phyloP scores from a whole-genome alignment of 1,140 invertebrate genomes.

The Drosophila repleta region DNA sequence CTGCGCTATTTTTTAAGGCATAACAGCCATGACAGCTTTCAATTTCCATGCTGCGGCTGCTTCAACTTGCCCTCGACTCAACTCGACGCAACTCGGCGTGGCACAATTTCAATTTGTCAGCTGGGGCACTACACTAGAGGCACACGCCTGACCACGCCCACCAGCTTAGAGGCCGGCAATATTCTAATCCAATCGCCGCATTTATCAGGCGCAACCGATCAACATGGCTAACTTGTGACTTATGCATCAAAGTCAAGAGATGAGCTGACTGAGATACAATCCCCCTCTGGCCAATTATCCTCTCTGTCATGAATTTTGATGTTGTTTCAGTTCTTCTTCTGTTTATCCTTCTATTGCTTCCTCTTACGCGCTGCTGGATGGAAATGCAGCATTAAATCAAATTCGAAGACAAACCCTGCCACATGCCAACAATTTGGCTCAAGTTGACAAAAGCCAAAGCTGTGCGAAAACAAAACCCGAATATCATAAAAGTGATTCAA shows the following conservation, averaged over 20 bases:
- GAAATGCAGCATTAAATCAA: constrained; percentile 80
- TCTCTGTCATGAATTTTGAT: constrained; percentile 62
- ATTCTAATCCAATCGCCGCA: constrained; percentile 79
- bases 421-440: constrained; percentile 67
- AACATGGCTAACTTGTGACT: constrained; percentile 69
- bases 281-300: constrained; percentile 53
- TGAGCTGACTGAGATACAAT: constrained; percentile 56
- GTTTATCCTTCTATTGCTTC: constrained; percentile 10
- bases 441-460: constrained; percentile 69
- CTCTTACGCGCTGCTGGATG: constrained; percentile 45
- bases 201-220: constrained; percentile 78
- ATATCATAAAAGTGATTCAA: constrained; percentile 16
- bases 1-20: constrained; percentile 62
- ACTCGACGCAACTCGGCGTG: constrained; percentile 11
- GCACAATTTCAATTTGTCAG: constrained; percentile 70
- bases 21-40: constrained; percentile 71
- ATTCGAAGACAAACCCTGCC: constrained; percentile 49
- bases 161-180: constrained; percentile 57
- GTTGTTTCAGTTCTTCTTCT: constrained; percentile 7
- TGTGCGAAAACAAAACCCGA: constrained; percentile 26
- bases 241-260: constrained; percentile 78
- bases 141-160: constrained; percentile 61
- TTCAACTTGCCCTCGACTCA: constrained; percentile 1
- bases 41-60: constrained; percentile 54
- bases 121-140: constrained; percentile 48